phyloP scores from a whole-genome alignment of 2,888 invertebrate species.

The Prosopocoilus inquinatus region DNA sequence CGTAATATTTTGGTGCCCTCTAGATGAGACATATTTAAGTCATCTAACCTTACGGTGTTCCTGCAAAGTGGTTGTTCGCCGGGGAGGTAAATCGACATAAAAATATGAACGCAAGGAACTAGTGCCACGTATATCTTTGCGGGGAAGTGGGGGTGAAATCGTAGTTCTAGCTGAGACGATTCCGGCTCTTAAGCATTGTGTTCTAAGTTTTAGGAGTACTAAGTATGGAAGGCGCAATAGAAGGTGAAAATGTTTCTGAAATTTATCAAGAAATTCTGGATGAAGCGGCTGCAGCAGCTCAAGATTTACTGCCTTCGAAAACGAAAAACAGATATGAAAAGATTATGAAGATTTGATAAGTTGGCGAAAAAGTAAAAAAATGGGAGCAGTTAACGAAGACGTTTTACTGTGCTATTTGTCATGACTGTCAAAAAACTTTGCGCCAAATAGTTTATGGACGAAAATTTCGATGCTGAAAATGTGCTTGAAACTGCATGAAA shows the following conservation, averaged over 20 bases:
- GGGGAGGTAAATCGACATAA: too few species aligned
- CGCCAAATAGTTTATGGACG: background rate
- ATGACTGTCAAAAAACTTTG: background rate
- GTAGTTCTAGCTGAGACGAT: too few species aligned
- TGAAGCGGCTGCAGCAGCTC: background rate
- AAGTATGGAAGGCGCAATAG: background rate
- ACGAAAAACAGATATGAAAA: background rate
- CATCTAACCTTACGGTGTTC: too few species aligned
- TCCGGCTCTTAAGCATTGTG: too few species aligned
- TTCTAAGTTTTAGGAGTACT: too few species aligned
- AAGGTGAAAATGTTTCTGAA: background rate
- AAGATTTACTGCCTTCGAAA: background rate
- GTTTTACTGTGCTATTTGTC: background rate
- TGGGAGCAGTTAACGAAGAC: background rate
- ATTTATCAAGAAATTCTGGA: background rate
- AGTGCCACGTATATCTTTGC: too few species aligned
- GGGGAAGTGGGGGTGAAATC: too few species aligned
- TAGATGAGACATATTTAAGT: too few species aligned
- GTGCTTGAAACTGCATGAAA: background rate
- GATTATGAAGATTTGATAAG: background rate
- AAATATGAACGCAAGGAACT: too few species aligned
- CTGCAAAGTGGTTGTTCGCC: too few species aligned
- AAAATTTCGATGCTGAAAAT: background rate
- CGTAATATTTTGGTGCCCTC: too few species aligned
- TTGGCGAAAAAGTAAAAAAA: background rate